phyloP scores from a whole-genome alignment of 2,888 invertebrate species.

The Cinara cedri region DNA sequence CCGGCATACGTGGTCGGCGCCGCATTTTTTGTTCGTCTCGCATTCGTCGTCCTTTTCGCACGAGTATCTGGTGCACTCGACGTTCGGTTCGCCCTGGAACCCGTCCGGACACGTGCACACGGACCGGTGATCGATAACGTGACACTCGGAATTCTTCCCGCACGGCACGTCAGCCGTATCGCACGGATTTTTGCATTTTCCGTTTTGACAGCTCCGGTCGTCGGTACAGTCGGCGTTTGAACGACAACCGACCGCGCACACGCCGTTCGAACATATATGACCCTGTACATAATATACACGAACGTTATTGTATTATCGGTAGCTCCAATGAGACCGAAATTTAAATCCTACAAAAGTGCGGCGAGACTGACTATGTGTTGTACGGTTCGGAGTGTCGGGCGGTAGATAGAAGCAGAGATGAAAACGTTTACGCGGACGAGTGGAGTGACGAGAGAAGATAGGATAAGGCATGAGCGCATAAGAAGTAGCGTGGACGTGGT shows the following conservation, averaged over 20 bases:
- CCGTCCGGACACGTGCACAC: constrained; percentile 88
- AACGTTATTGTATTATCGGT: too few relatives aligned
- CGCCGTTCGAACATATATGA: constrained; percentile 75
- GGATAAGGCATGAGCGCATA: too few relatives aligned
- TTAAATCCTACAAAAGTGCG: too few relatives aligned
- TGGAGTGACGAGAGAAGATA: too few relatives aligned
- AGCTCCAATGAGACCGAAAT: too few relatives aligned
- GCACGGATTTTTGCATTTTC: constrained; percentile 76
- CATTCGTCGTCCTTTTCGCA: constrained; percentile 80
- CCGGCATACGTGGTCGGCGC: constrained; percentile 73
- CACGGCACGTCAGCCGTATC: constrained; percentile 69
- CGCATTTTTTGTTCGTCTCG: constrained; percentile 77
- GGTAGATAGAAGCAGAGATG: too few relatives aligned
- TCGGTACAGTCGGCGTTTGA: constrained; percentile 79
- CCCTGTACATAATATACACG: constrained; percentile 68
- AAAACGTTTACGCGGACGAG: too few relatives aligned
- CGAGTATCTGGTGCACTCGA: constrained; percentile 69
- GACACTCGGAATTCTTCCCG: constrained; percentile 80
- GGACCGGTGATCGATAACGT: constrained; percentile 79
- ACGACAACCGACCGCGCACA: constrained; percentile 81
- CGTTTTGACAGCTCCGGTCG: constrained; percentile 75
- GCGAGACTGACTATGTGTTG: too few relatives aligned
- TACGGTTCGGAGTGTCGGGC: too few relatives aligned
- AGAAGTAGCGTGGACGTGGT: too few relatives aligned
- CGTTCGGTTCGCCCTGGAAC: constrained; percentile 69